phyloP scores from a whole-genome alignment of 2,797 vertebrate genomes.

The Oreochromis grahami region DNA sequence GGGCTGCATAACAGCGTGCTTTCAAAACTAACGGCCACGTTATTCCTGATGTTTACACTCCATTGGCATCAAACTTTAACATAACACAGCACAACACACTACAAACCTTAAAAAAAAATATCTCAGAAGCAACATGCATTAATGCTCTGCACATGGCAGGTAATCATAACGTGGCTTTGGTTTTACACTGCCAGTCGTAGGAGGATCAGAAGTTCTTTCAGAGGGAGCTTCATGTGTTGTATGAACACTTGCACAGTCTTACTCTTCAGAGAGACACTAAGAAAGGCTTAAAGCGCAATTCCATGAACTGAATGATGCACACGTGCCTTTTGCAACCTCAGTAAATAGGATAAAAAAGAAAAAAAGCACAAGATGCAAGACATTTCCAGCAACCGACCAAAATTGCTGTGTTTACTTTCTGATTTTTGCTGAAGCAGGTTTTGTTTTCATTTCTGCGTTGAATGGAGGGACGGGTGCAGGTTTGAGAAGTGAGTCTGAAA shows the following conservation, averaged over 20 bases:
- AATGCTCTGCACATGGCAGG: conserved; percentile 15
- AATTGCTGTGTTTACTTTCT: conserved; percentile 51
- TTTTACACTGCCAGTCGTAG: conserved; percentile 56
- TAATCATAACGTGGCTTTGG: conserved; percentile 45
- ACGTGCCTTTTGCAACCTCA: conserved; percentile 63
- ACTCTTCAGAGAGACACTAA: conserved; percentile 18
- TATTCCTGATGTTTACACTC: conserved; percentile 59
- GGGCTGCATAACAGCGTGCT: background rate
- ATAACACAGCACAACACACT: conserved; percentile 11
- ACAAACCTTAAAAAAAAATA: conserved; percentile 37
- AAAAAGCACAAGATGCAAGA: conserved; percentile 53
- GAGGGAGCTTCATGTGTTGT: conserved; percentile 1
- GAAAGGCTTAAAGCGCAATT: conserved; percentile 38
- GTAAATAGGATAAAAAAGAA: background rate
- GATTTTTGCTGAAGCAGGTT: conserved; percentile 6
- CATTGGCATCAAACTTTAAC: background rate
- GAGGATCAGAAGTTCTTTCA: background rate
- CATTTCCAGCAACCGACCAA: conserved; percentile 62
- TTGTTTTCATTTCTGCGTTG: conserved; percentile 10
- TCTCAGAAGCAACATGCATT: background rate
- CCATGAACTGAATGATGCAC: conserved; percentile 31
- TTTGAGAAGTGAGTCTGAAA: background rate
- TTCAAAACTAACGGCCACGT: conserved; percentile 7
- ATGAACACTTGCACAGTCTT: conserved; percentile 17
- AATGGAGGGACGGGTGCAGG: background rate